A percentile compares a stretch with the other conserved stretches of the same genome.
phyloP scores from a whole-genome alignment of 2,113 vertebrate species.

The Monopterus albus region DNA sequence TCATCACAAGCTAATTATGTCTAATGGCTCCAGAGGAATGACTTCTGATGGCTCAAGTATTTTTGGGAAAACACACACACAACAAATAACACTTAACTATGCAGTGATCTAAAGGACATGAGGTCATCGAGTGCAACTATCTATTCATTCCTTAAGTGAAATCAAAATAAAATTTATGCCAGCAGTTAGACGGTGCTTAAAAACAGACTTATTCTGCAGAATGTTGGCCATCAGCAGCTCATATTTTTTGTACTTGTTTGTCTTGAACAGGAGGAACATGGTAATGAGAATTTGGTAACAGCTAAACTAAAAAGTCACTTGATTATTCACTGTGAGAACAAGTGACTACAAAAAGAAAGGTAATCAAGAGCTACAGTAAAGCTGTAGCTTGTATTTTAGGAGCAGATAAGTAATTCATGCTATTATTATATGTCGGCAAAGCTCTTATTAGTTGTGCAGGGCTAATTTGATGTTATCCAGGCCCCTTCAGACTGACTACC shows the following conservation, averaged over 20 bases:
- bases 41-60: constrained; percentile 28
- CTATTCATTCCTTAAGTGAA: not conserved
- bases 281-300: too few relatives aligned
- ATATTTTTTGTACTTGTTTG: not conserved
- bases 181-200: not conserved
- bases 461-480: constrained; percentile 1
- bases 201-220: not conserved
- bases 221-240: not conserved
- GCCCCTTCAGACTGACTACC: not conserved
- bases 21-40: not conserved
- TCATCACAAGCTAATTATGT: constrained; percentile 30
- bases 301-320: too few relatives aligned
- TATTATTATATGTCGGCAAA: not conserved
- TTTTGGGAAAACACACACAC: not conserved
- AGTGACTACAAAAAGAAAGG: not conserved
- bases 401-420: not conserved
- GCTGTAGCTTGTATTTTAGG: too few relatives aligned
- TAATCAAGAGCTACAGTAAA: not conserved
- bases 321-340: too few relatives aligned
- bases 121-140: constrained; percentile 5
- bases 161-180: not conserved
- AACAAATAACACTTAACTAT: not conserved
- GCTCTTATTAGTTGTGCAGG: not conserved
- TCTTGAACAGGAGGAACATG: too few relatives aligned
- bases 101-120: not conserved